Evolutionary conservation across 2,113 vertebrate species (phyloP).

Genomic region (Callocephalon fimbriatum): DNA sequence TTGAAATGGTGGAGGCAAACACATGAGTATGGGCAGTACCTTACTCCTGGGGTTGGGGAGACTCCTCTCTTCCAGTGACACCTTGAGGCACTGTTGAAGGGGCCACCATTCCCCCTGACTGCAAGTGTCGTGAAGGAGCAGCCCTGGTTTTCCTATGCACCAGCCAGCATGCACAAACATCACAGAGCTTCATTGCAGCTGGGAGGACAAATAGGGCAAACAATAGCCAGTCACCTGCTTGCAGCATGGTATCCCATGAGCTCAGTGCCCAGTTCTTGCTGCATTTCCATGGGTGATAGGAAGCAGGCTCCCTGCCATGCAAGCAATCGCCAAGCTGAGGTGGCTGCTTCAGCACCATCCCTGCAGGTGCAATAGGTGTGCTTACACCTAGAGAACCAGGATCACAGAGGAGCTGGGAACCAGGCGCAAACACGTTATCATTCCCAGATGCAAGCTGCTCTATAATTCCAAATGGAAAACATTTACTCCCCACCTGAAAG

Average conservation of each 20-base stretch:
- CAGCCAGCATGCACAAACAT: accelerated
- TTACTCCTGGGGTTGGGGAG: background rate
- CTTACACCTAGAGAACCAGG: background rate
- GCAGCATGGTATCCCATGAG: background rate
- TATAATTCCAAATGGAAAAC: background rate
- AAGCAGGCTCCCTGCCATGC: background rate
- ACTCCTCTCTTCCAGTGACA: background rate
- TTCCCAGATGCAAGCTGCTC: background rate
- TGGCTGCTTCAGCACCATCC: background rate
- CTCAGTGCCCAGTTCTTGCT: background rate
- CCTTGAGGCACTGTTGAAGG: background rate
- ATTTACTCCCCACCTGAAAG: background rate
- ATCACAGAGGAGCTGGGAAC: background rate
- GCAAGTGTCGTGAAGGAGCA: background rate
- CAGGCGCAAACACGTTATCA: accelerated
- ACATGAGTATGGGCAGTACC: background rate
- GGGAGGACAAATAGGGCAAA: background rate
- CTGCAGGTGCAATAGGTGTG: background rate
- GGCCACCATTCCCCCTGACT: background rate
- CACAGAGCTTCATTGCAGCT: background rate
- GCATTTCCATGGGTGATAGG: background rate
- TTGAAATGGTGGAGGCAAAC: background rate
- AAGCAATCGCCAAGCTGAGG: accelerated
- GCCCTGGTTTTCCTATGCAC: accelerated
- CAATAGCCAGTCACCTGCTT: background rate